Evolutionary conservation across 2,113 vertebrate genomes (phyloP), one percentile per base, ranked within the genome.

Genomic region (Gavialis gangeticus): DNA sequence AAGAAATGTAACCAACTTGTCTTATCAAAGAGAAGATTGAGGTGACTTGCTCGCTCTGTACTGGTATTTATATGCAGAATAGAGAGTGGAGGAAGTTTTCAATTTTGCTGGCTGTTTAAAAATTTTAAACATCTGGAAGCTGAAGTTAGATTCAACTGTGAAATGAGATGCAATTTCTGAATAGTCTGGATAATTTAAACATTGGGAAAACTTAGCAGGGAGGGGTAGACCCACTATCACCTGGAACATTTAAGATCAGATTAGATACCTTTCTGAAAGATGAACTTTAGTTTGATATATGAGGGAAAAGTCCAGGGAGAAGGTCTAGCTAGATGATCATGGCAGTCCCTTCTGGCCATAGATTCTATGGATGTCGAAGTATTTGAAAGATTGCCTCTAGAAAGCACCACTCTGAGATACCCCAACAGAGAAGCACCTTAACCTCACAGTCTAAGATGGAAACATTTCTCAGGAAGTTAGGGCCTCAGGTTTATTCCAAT

Each of bases 101-200:
- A 87, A 59, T 28, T 10, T 37, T 57, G 73, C 0, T 59, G 71
- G 87, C 46, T 46, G 46, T 46, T 46, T 91, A 89, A 28, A 84
- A 34, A 34, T 37, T 12, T 27, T 25, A 64, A 85, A 69, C 7
- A 87, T 69, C 10, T 83, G 89, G 93, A 89, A 75, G 57, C 12
- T 81, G 22, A 59, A 88, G 63, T n/a, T 21, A n/a, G 57, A 76
- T 67, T 37, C 81, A 82, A 87, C 69, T 64, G 57, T 55, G 89
- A 89, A 95, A 84, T 82, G 59, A 85, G 30, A 54, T 24, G 16
- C 89, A 55, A 18, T 67, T 91, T 89, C 69, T 82, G 87, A 67
- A 76, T 87, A 67, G 27, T 34, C 82, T 69, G 90, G 21, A 24
- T 75, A 93, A 94, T 85, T 66, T 66, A 81, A 95, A 75, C n/a